A percentile compares a stretch with the other conserved stretches of the same genome.
These are phyloP conservation scores for Enchytraeus crypticus DNA, from an alignment of 2,888 invertebrate species.

Conservation along the genomic window DNA sequence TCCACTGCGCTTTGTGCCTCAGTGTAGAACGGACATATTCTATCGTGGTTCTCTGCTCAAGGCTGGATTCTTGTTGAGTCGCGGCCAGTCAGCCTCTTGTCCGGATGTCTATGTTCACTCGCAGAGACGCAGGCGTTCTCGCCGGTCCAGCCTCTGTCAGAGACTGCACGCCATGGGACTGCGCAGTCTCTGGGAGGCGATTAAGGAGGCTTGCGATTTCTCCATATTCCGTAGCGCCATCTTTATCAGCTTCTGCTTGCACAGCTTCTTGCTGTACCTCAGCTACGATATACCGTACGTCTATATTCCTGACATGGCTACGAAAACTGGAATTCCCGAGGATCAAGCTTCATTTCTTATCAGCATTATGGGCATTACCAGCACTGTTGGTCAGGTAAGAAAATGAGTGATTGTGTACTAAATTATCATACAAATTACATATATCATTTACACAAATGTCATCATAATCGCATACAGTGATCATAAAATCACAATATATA, in stretches of 20 bases:
- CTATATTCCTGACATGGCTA: constrained; percentile 68
- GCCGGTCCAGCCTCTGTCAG: no score
- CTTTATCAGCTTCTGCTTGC: constrained; percentile 56
- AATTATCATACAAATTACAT: no score
- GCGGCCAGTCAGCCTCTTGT: constrained; percentile 67
- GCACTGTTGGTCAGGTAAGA: constrained; percentile 63
- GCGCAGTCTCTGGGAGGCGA: constrained; percentile 28
- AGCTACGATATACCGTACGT: constrained; percentile 88
- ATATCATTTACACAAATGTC: no score
- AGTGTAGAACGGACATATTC: constrained; percentile 43
- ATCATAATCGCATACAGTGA: no score
- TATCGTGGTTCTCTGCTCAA: constrained; percentile 39
- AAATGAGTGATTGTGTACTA: not conserved
- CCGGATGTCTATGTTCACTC: constrained; percentile 67
- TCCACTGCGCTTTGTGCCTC: constrained; percentile 18
- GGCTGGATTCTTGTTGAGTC: constrained; percentile 12
- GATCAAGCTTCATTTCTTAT: constrained; percentile 60
- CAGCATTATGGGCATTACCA: constrained; percentile 67
- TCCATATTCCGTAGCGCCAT: constrained; percentile 35
- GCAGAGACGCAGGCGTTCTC: not conserved
- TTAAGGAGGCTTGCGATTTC: constrained; percentile 39
- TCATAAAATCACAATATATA: no score
- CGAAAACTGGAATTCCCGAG: constrained; percentile 53
- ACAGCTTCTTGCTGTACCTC: constrained; percentile 78
- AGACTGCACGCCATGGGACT: constrained; percentile 5